Evolutionary conservation across 1,140 invertebrate genomes (phyloP).

Genomic region (Zelostemma sp.): DNA sequence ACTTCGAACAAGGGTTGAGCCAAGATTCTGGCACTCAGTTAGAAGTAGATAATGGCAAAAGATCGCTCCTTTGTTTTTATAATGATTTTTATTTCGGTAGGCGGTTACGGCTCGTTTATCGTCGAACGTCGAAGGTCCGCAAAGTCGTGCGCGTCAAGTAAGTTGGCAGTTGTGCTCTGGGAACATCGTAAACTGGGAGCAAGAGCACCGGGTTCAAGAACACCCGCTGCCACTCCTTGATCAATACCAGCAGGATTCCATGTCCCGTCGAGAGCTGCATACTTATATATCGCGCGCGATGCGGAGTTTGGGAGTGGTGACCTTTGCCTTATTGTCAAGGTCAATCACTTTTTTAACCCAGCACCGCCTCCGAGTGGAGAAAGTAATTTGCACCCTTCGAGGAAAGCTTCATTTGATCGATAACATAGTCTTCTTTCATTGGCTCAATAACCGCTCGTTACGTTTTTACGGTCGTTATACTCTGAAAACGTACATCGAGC

Average conservation of each 20-base stretch:
- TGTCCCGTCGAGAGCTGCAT: slow-evolving; percentile 44
- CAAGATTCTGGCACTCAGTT: too few relatives aligned
- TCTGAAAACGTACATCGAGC: too few relatives aligned
- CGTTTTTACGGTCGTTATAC: too few relatives aligned
- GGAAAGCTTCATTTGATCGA: too few relatives aligned
- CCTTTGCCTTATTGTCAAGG: slow-evolving; percentile 46
- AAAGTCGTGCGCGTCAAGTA: slow-evolving; percentile 39
- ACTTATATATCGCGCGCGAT: slow-evolving; percentile 42
- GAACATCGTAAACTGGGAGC: slow-evolving; percentile 60
- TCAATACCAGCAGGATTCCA: slow-evolving; percentile 57
- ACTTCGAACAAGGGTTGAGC: too few relatives aligned
- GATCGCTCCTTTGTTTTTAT: too few relatives aligned
- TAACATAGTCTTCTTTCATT: too few relatives aligned
- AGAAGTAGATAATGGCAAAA: too few relatives aligned
- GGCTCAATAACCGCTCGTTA: too few relatives aligned
- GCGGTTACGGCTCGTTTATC: slow-evolving; percentile 42
- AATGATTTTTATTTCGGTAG: too few relatives aligned
- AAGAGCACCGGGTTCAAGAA: slow-evolving; percentile 63
- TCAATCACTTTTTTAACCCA: slow-evolving; percentile 23
- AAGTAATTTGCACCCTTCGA: too few relatives aligned
- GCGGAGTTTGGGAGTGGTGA: slow-evolving; percentile 33
- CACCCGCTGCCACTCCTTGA: slow-evolving; percentile 64
- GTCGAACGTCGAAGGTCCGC: slow-evolving; percentile 25
- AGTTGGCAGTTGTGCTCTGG: slow-evolving; percentile 38
- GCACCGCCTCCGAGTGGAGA: too few relatives aligned